A percentile compares a stretch with the other conserved stretches of the same genome.
Evolutionary conservation across 2,888 invertebrate species (phyloP).

Genomic region (Eudemis profundana): DNA sequence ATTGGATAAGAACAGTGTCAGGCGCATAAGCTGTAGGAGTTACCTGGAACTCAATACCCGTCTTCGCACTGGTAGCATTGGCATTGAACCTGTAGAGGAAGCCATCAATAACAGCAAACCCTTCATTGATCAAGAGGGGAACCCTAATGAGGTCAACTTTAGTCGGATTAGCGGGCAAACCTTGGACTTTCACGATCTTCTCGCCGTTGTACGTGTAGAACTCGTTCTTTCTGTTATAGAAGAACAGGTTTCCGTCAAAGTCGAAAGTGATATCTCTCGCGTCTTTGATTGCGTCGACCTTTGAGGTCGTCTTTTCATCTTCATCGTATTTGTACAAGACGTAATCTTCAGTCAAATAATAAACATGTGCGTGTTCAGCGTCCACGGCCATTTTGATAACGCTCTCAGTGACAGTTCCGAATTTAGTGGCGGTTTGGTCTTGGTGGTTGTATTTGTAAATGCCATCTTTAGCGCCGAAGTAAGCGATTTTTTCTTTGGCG

Average conservation of each 20-base stretch:
- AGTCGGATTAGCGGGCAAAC: constrained; percentile 59
- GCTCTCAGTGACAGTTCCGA: constrained; percentile 51
- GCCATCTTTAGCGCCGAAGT: constrained; percentile 49
- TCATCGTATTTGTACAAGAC: constrained; percentile 66
- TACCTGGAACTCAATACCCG: constrained; percentile 53
- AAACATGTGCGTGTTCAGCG: constrained; percentile 55
- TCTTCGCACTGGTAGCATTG: constrained; percentile 59
- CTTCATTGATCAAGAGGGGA: constrained; percentile 58
- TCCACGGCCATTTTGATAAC: constrained; percentile 50
- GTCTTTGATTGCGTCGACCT: constrained; percentile 57
- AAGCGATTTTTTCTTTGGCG: constrained; percentile 42
- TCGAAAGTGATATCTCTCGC: constrained; percentile 68
- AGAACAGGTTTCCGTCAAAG: constrained; percentile 65
- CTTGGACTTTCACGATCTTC: constrained; percentile 56
- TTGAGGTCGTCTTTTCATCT: constrained; percentile 62
- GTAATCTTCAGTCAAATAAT: constrained; percentile 63
- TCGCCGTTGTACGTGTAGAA: constrained; percentile 58
- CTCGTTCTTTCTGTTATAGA: constrained; percentile 57
- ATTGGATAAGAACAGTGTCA: constrained; percentile 65
- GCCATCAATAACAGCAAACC: constrained; percentile 58
- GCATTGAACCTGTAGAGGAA: constrained; percentile 56
- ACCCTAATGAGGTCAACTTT: constrained; percentile 60
- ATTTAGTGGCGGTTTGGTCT: constrained; percentile 48
- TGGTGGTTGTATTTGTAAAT: constrained; percentile 46
- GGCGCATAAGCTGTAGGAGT: constrained; percentile 64